Evolutionary conservation across 2,888 invertebrate genomes (phyloP).

Genomic region (Eristalis tenax): DNA sequence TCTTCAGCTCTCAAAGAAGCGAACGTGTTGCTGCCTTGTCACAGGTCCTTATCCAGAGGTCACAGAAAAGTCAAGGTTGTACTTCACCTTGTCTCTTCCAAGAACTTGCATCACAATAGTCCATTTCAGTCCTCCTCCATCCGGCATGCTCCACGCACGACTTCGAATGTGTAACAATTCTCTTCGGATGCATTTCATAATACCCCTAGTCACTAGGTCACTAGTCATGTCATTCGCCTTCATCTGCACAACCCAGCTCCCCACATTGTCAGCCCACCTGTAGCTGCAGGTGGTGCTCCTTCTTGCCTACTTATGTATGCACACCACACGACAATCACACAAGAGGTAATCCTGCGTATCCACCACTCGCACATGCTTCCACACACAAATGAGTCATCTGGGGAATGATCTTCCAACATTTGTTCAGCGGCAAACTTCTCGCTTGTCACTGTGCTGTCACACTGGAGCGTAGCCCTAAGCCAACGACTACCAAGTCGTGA

Average conservation of each 20-base stretch:
- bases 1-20: too few species aligned
- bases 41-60: too few species aligned
- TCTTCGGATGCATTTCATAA: not conserved
- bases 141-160: not conserved
- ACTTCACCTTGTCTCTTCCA: too few species aligned
- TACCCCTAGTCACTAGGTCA: not conserved
- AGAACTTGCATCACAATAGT: too few species aligned
- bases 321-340: not conserved
- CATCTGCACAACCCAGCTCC: too few species aligned
- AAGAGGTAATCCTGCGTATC: not conserved
- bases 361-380: not conserved
- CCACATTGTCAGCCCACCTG: too few species aligned
- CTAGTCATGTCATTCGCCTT: not conserved
- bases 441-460: constrained; percentile 50
- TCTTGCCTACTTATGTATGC: not conserved
- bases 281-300: not conserved
- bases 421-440: constrained; percentile 36
- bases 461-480: constrained; percentile 59
- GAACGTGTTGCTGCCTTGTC: too few species aligned
- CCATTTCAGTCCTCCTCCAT: too few species aligned
- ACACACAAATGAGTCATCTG: not conserved
- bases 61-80: too few species aligned
- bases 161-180: not conserved
- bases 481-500: constrained; percentile 65
- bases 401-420: constrained; percentile 17